Percentiles rank a stretch among this genome's conserved stretches.
phyloP scores from a whole-genome alignment of 2,113 vertebrate genomes.

The Diglossa brunneiventris region DNA sequence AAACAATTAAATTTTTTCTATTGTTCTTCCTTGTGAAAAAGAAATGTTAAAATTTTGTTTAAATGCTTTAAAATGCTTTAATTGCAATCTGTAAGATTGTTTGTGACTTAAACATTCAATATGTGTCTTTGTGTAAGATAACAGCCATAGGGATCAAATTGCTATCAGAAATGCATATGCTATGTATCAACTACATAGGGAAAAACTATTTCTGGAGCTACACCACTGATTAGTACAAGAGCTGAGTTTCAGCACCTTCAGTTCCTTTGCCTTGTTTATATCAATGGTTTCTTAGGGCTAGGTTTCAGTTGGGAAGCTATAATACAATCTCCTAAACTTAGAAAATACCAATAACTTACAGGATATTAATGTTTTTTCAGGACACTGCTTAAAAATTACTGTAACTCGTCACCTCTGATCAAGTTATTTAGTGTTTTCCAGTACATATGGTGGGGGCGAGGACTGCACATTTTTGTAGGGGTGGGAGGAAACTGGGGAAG shows the following conservation, averaged over 20 bases:
- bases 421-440: not conserved
- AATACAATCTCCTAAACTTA: not conserved
- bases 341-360: not conserved
- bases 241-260: not conserved
- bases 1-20: conserved; percentile 83
- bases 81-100: not conserved
- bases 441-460: not conserved
- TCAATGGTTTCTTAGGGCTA: not conserved
- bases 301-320: not conserved
- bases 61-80: not conserved
- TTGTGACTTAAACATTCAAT: not conserved
- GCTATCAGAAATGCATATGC: not conserved
- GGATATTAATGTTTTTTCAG: not conserved
- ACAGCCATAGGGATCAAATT: not conserved
- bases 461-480: not conserved
- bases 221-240: not conserved
- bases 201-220: not conserved
- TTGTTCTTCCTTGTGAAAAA: conserved; percentile 88
- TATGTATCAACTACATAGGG: not conserved
- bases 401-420: not conserved
- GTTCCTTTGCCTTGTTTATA: not conserved
- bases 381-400: not conserved
- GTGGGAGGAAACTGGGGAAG: not conserved
- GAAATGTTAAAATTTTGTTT: conserved; percentile 57
- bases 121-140: not conserved